Evolutionary conservation across 1,140 invertebrate species (phyloP), one percentile per base, ranked within the genome.

Genomic region (Orius insidiosus): DNA sequence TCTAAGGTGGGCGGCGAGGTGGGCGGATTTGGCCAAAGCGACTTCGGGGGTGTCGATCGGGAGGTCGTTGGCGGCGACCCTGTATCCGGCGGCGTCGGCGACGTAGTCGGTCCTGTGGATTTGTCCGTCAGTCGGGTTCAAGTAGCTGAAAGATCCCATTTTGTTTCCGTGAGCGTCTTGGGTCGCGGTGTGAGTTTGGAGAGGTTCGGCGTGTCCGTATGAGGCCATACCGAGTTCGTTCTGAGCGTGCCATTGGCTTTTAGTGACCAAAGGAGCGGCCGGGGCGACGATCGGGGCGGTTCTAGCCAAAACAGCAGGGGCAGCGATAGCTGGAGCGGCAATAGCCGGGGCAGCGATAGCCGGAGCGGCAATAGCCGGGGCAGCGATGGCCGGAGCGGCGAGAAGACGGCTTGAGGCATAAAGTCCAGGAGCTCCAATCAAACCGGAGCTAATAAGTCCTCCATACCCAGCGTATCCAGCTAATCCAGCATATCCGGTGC

Each of bases 141-240:
- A 65, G 55, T 72, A 71, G 45, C 67, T 66, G 62, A 67, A 69
- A 53, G 62, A 64, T 52, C 70, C 70, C 50, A 68, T 61, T 47
- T 69, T 60, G 58, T 68, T 65, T 53, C 69, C 38, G 16, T 40
- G 38, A 40, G 38, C 38, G 38, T 40, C 53, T 47, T 68, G 64
- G 41, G 65, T 66, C 48, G 68, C 68, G 52, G 64, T 61, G 44
- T 70, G 65, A 9, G 65, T 60, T 54, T 70, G 69, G 61, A 66
- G 65, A 33, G 68, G 64, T 57, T 70, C 67, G 49, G 65, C 60
- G 51, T 70, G 69, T 51, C 69, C 69, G 60, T 70, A 71, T 52
- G 63, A 54, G 51, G 68, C 68, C 53, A 69, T 65, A 24, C 69
- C 69, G n/a, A 68, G 63, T 53, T 68, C 60, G 56, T 75, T 69